A percentile compares a stretch with the other conserved stretches of the same genome.
Conservation (phyloP, 2,888 invertebrate genomes). For the Oxytorus armatus region DNA sequence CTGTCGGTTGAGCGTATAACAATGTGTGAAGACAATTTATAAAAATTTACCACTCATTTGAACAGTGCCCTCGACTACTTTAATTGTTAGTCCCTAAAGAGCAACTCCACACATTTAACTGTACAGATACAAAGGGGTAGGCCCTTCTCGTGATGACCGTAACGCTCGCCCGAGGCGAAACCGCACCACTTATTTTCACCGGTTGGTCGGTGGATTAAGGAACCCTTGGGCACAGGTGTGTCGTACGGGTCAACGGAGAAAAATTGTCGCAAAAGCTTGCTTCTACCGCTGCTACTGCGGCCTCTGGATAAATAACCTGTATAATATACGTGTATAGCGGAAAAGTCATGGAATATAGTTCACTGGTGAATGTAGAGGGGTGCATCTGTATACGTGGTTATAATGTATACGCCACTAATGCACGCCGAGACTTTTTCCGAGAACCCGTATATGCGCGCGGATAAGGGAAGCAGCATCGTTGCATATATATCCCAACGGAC, state of each 20-base stretch:
- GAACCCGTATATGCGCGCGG: background rate
- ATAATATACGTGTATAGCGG: background rate
- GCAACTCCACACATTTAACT: background rate
- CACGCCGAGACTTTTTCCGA: constrained; percentile 36
- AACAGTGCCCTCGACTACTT: too few relatives aligned
- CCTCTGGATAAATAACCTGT: constrained; percentile 21
- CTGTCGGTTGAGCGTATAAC: too few relatives aligned
- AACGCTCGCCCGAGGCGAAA: constrained; percentile 28
- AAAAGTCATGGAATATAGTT: constrained; percentile 25
- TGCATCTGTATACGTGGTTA: constrained; percentile 17
- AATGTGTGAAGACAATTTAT: too few relatives aligned
- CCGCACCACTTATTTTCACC: constrained; percentile 41
- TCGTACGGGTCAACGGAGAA: constrained; percentile 57
- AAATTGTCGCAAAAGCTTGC: constrained; percentile 50
- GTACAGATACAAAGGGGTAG: background rate
- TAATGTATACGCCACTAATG: constrained; percentile 34
- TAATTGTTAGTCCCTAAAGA: background rate
- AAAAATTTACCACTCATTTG: too few relatives aligned
- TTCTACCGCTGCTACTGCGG: constrained; percentile 12
- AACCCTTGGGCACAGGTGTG: constrained; percentile 59
- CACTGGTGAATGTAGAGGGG: constrained; percentile 10
- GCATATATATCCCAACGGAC: constrained; percentile 33
- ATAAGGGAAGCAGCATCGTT: too few relatives aligned
- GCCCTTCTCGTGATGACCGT: constrained; percentile 9
- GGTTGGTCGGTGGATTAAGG: constrained; percentile 49